phyloP scores from a whole-genome alignment of 2,888 invertebrate species.

The Eulithis testata region DNA sequence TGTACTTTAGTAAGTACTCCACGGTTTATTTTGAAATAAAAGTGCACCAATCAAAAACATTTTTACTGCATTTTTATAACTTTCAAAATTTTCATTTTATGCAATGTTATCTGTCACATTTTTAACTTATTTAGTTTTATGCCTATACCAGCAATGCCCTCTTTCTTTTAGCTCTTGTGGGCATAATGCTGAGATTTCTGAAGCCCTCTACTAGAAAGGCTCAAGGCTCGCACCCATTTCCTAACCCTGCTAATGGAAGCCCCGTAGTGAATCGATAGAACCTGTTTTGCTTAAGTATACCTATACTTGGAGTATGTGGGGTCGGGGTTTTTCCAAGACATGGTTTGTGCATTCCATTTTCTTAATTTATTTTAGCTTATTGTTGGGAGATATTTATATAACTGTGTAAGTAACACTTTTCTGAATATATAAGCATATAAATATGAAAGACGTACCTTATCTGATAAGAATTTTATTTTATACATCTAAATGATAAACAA shows the following conservation, averaged over 20 bases:
- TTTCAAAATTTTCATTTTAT: no score
- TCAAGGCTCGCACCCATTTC: slow-evolving; percentile 54
- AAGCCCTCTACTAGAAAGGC: slow-evolving; percentile 52
- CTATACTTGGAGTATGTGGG: slow-evolving; percentile 21
- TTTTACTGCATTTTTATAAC: no score
- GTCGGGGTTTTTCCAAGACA: slow-evolving; percentile 19
- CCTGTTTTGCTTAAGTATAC: slow-evolving; percentile 26
- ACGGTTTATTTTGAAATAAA: no score
- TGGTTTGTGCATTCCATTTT: slow-evolving; percentile 27
- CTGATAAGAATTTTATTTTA: no score
- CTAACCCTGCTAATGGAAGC: slow-evolving; percentile 55
- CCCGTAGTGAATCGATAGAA: slow-evolving; percentile 37
- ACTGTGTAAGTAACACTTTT: no score
- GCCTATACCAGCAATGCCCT: not conserved
- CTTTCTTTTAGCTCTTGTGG: slow-evolving; percentile 71
- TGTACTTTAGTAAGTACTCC: no score
- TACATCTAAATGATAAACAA: not conserved
- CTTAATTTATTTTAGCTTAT: slow-evolving; percentile 5
- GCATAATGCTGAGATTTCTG: slow-evolving; percentile 81
- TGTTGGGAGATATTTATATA: not conserved
- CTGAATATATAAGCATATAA: no score
- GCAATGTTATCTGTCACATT: not conserved
- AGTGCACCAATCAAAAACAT: not conserved
- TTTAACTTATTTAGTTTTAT: not conserved
- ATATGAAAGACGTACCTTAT: no score